Evolutionary conservation across 2,797 vertebrate species (phyloP).

Genomic region (Masticophis lateralis): DNA sequence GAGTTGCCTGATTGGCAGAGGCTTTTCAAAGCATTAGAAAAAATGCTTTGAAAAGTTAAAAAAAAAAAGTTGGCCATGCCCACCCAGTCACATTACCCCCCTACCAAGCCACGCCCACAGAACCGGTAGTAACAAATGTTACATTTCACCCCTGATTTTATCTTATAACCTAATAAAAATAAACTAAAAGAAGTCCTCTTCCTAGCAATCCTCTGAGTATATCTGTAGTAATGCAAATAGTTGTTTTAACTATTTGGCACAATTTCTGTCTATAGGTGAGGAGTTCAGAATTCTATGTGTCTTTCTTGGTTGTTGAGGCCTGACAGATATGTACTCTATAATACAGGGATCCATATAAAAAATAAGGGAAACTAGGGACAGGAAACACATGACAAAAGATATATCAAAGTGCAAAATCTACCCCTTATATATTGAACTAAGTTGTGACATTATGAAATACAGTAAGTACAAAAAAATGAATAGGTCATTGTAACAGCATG

Average conservation of each 20-base stretch:
- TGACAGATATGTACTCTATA: not conserved
- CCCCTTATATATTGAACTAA: not conserved
- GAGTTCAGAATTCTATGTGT: not conserved
- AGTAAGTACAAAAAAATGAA: not conserved
- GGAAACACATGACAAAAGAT: not conserved
- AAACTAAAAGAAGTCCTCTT: not conserved
- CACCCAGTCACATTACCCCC: too few species aligned
- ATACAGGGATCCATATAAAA: not conserved
- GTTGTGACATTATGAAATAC: not conserved
- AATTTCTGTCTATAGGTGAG: not conserved
- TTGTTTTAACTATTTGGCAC: not conserved
- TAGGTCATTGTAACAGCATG: not conserved
- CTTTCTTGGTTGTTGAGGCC: not conserved
- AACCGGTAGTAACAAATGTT: too few species aligned
- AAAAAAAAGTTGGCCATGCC: too few species aligned
- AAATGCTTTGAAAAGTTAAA: too few species aligned
- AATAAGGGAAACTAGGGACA: not conserved
- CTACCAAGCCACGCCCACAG: too few species aligned
- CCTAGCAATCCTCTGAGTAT: not conserved
- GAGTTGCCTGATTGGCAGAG: too few species aligned
- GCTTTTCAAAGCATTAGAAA: too few species aligned
- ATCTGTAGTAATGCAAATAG: not conserved
- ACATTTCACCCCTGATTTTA: too few species aligned
- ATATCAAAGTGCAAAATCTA: not conserved
- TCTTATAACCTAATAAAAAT: too few species aligned